Evolutionary conservation across 1,140 invertebrate species (phyloP), one percentile per base, ranked within the genome.

Genomic region (Pseudomyrmex dendroicus): DNA sequence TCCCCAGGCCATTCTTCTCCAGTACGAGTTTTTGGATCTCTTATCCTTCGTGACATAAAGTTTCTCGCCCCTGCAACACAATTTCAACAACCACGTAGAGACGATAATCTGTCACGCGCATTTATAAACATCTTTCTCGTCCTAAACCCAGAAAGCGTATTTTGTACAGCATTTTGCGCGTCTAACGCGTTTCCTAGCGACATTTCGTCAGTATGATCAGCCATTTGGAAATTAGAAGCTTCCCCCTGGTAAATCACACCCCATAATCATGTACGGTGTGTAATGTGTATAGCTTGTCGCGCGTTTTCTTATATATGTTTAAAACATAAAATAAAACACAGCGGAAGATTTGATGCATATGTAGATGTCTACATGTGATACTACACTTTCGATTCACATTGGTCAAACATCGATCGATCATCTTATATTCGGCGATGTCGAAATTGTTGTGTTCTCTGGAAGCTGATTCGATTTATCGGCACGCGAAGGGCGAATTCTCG

Each of bases 41-140:
- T 97, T 97, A 91, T 97, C 97, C 90, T 97, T 97, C 13, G 97
- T 97, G 64, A 97, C 96, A 89, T 97, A 97, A 54, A 97, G 91
- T 91, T 97, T 97, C 92, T 97, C 97, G 72, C 97, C 97, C 92
- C 97, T 97, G 95, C 63, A 96, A 96, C 92, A 94, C 50, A 93
- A 91, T 88, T 61, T 87, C 15, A 17, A 46, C 0, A 35, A 8
- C 2, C 2, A 72, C n/a, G 20, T 74, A 88, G 74, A 80, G 76
- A 89, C 7, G 9, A 64, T 5, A 64, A 84, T 52, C 0, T 2
- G 67, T 52, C 0, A 25, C 2, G n/a, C 1, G 1, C 8, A 12
- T 15, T 25, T 44, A 20, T 20, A 22, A 57, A 62, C 13, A 48
- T 89, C 57, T 76, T 74, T 67, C 85, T 76, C 44, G 73, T 89